A percentile compares a stretch with the other conserved stretches of the same genome.
These are phyloP conservation scores for Mesorhabditis spiculigera DNA, from an alignment of 2,888 invertebrate species.

Conservation along the genomic window DNA sequence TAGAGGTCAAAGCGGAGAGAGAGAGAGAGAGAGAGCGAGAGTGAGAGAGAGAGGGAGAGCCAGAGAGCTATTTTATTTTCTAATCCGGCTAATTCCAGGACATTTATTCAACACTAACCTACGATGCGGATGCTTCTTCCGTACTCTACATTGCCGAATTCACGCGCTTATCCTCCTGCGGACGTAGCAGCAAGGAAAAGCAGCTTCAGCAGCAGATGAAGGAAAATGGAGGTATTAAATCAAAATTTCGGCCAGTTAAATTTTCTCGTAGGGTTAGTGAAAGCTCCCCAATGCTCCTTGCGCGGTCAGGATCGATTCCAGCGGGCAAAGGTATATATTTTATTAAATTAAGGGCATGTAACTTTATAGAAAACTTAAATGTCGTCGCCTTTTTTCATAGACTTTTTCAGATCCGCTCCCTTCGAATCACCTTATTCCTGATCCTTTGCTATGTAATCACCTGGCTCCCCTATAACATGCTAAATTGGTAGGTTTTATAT, in stretches of 20 bases:
- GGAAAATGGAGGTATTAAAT: neutral
- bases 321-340: slow-evolving; percentile 24
- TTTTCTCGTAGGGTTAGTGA: neutral
- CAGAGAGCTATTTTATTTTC: neutral
- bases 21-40: too few species aligned
- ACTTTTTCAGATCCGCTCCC: slow-evolving; percentile 22
- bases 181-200: slow-evolving; percentile 13
- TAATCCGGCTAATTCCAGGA: slow-evolving; percentile 24
- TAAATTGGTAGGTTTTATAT: slow-evolving; percentile 29
- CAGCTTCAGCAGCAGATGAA: neutral
- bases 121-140: slow-evolving; percentile 32
- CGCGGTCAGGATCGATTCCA: slow-evolving; percentile 44
- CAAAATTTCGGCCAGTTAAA: neutral
- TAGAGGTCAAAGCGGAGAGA: too few species aligned
- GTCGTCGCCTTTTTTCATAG: too few species aligned
- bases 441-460: slow-evolving; percentile 45
- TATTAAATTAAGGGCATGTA: neutral
- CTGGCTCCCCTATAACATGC: slow-evolving; percentile 47
- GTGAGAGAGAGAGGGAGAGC: neutral
- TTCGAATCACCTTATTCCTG: slow-evolving; percentile 44
- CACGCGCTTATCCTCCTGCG: slow-evolving; percentile 28
- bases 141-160: slow-evolving; percentile 37
- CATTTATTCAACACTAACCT: slow-evolving; percentile 39
- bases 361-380: neutral
- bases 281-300: slow-evolving; percentile 10